A percentile compares a stretch with the other conserved stretches of the same genome.
phyloP scores from a whole-genome alignment of 2,888 invertebrate species.

The Deilephila elpenor region DNA sequence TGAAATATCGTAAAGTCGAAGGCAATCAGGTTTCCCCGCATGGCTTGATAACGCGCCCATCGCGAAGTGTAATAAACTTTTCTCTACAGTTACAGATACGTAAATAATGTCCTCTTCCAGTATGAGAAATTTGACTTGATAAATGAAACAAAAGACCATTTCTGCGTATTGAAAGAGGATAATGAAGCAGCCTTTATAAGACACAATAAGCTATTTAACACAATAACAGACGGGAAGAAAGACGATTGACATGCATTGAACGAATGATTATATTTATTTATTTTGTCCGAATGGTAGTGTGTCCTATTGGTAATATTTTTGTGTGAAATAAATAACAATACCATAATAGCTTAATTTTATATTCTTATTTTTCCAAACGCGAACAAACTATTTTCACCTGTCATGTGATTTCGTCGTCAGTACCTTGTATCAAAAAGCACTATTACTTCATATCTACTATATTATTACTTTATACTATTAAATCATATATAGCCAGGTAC shows the following conservation, averaged over 20 bases:
- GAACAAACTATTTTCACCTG: too few species aligned
- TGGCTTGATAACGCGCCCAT: slow-evolving; percentile 19
- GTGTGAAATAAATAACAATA: too few species aligned
- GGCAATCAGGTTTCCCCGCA: slow-evolving; percentile 15
- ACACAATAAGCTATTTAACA: neutral
- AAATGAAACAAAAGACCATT: slow-evolving; percentile 14
- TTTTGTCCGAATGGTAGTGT: neutral
- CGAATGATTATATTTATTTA: neutral
- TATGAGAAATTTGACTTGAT: neutral
- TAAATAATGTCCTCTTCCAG: neutral
- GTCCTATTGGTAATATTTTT: too few species aligned
- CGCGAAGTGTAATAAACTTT: slow-evolving; percentile 14
- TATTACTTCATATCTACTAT: too few species aligned
- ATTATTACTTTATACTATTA: too few species aligned
- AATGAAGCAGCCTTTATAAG: neutral
- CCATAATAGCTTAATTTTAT: too few species aligned
- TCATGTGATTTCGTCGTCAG: too few species aligned
- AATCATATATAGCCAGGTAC: too few species aligned
- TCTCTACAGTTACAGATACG: neutral
- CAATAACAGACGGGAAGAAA: slow-evolving; percentile 4
- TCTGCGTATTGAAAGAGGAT: neutral
- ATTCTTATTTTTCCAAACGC: too few species aligned
- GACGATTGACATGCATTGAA: neutral
- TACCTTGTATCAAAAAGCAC: too few species aligned
- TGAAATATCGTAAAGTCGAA: slow-evolving; percentile 14